A percentile compares a stretch with the other conserved stretches of the same genome.
Conservation (phyloP, 2,888 invertebrate species). For the Campoletis raptor region DNA sequence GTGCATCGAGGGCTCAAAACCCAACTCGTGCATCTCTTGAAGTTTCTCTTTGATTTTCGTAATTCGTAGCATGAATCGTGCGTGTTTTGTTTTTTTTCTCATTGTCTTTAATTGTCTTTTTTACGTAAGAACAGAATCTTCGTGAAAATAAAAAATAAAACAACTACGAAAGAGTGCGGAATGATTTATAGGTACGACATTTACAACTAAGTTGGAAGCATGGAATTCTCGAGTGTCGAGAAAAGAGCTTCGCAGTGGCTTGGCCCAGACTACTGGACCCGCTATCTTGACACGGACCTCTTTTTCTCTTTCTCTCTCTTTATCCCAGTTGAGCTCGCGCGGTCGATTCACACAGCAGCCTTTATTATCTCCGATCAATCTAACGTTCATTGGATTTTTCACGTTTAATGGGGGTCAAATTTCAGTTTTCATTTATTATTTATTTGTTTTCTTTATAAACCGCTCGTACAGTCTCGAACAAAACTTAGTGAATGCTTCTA, state of each 20-base stretch:
- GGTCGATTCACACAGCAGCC: conserved; percentile 47
- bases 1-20: conserved; percentile 20
- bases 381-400: conserved; percentile 22
- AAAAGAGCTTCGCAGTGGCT: conserved; percentile 49
- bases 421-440: background rate
- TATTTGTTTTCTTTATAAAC: background rate
- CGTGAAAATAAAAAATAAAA: background rate
- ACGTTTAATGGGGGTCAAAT: background rate
- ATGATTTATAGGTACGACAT: conserved; percentile 36
- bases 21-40: conserved; percentile 1
- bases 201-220: conserved; percentile 33
- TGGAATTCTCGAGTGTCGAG: conserved; percentile 49
- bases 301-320: conserved; percentile 51
- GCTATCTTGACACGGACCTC: conserved; percentile 71
- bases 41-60: conserved; percentile 17
- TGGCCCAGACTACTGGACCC: conserved; percentile 71
- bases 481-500: background rate
- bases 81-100: background rate
- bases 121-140: background rate
- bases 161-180: background rate
- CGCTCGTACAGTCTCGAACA: background rate
- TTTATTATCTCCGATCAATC: conserved; percentile 49
- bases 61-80: background rate
- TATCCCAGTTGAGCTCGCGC: conserved; percentile 67
- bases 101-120: background rate